Evolutionary conservation across 1,140 invertebrate species (phyloP), one percentile per base, ranked within the genome.

Genomic region (Drosophila sturtevanti): DNA sequence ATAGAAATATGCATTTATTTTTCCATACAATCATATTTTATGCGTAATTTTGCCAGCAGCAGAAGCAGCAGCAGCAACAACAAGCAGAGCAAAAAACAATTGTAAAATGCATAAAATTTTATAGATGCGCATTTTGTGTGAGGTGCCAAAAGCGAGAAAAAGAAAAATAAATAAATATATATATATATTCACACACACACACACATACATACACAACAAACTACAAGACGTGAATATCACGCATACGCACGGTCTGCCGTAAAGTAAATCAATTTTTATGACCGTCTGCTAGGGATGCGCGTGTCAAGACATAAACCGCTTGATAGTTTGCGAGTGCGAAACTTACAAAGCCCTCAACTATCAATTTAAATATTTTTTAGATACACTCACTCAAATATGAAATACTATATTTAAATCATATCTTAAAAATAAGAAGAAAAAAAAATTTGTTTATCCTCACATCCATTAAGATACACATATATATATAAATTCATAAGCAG

Each of bases 21-120:
- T 78, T 67, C 44, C 69, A 74, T 74, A 59, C 75, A 70, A 87
- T 81, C 62, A 79, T 82, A 87, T 87, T 77, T 87, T 82, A 89
- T 87, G 81, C 81, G 81, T 75, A 78, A 81, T 64, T 68, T 65
- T 62, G 67, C 67, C 44, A 73, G 63, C 14, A 24, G 16, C 52
- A 37, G 11, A 21, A 18, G 34, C 31, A 55, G 35, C 51, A 38
- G 22, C 51, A 63, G 7, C 61, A 34, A 5, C 61, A 63, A 51
- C 48, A 54, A 22, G 58, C 61, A 9, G 48, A 54, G 55, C 35
- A 38, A 34, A 59, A 31, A 61, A 72, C 16, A 52, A 84, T 63
- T 71, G 74, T 67, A 64, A 84, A 78, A 85, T 81, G 82, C 81
- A 86, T 86, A 82, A 87, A 87, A 61, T 81, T 79, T 87, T 89